Conservation (phyloP, 2,113 vertebrate species). For the Odobenus rosmarus region DNA sequence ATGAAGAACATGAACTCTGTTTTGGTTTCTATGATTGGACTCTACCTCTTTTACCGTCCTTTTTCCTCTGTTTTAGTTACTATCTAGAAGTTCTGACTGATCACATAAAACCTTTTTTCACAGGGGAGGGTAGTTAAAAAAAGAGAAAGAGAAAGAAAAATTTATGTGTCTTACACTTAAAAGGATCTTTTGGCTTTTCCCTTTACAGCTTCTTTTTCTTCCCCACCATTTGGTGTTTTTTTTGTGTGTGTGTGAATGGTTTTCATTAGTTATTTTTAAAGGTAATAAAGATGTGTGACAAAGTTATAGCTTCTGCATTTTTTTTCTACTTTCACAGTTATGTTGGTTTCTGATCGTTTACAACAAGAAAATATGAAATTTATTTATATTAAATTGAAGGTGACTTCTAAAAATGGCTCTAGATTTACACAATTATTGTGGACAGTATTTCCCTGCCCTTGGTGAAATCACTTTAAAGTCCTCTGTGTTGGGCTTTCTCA, state of each 20-base stretch:
- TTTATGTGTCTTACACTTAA: conserved; percentile 82
- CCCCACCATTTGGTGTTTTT: conserved; percentile 11
- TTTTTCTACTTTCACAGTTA: conserved; percentile 72
- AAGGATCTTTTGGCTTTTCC: conserved; percentile 73
- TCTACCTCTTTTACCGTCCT: conserved; percentile 43
- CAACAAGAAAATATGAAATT: conserved; percentile 68
- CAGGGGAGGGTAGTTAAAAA: conserved; percentile 69
- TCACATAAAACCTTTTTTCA: conserved; percentile 69
- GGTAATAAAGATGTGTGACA: conserved; percentile 80
- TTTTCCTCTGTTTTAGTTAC: conserved; percentile 55
- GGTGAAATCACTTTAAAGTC: conserved; percentile 52
- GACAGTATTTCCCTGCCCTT: conserved; percentile 45
- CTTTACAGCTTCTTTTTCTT: conserved; percentile 77
- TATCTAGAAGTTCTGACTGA: conserved; percentile 64
- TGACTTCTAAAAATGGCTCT: conserved; percentile 64
- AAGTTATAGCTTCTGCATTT: conserved; percentile 75
- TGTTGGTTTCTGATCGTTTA: conserved; percentile 69
- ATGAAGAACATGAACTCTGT: conserved; percentile 31
- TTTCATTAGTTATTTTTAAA: conserved; percentile 83
- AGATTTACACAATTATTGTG: conserved; percentile 18
- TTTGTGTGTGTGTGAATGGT: conserved; percentile 62
- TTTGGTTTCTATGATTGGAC: conserved; percentile 13
- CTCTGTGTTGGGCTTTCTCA: conserved; percentile 39
- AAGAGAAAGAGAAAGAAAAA: conserved; percentile 67
- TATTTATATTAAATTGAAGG: conserved; percentile 62